phyloP scores from a whole-genome alignment of 2,113 vertebrate genomes.

The Neofelis nebulosa region DNA sequence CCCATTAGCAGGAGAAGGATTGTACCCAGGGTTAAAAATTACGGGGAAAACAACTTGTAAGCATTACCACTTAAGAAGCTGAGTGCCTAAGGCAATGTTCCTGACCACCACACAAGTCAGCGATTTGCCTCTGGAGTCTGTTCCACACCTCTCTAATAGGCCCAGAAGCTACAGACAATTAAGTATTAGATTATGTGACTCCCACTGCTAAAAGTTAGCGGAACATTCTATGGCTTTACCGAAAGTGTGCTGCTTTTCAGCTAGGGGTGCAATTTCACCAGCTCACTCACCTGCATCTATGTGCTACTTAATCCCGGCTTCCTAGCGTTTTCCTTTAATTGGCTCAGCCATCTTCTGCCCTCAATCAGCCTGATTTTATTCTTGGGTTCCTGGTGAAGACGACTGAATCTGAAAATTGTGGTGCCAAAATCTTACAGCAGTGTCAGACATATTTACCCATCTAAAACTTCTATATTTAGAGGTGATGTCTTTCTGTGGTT shows the following conservation, averaged over 20 bases:
- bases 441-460: background rate
- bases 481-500: background rate
- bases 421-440: background rate
- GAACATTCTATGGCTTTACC: slow-evolving; percentile 55
- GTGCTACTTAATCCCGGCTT: slow-evolving; percentile 74
- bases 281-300: slow-evolving; percentile 64
- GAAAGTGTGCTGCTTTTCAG: slow-evolving; percentile 58
- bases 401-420: background rate
- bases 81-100: slow-evolving; percentile 56
- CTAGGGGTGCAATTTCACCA: slow-evolving; percentile 68
- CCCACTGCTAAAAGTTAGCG: slow-evolving; percentile 68
- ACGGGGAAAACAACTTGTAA: slow-evolving; percentile 47
- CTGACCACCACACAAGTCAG: slow-evolving; percentile 37
- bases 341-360: slow-evolving; percentile 64
- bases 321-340: slow-evolving; percentile 77
- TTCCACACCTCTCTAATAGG: slow-evolving; percentile 59
- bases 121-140: slow-evolving; percentile 54
- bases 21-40: background rate
- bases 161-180: slow-evolving; percentile 78
- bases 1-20: slow-evolving; percentile 43
- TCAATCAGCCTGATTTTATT: slow-evolving; percentile 60
- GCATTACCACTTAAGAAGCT: slow-evolving; percentile 34
- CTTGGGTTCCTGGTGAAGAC: slow-evolving; percentile 38
- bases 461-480: background rate
- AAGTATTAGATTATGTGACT: slow-evolving; percentile 79